phyloP scores from a whole-genome alignment of 1,140 invertebrate species.

The Dendroctonus valens region DNA sequence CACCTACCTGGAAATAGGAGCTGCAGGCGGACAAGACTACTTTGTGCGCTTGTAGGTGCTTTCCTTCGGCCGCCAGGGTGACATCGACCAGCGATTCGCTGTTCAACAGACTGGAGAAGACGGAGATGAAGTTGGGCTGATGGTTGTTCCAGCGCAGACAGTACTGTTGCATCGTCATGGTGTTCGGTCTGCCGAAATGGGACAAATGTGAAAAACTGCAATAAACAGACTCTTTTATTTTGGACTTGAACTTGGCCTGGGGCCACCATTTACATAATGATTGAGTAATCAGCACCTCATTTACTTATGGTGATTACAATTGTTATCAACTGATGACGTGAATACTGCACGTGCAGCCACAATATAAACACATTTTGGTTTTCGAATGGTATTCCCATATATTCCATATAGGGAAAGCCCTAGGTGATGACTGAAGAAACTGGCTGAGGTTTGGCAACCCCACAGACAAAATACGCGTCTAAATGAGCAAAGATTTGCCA shows the following conservation, averaged over 20 bases:
- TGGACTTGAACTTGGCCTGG: not conserved
- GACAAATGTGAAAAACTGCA: not conserved
- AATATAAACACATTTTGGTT: no score
- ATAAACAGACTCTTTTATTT: not conserved
- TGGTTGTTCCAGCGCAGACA: constrained; percentile 88
- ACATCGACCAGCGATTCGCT: constrained; percentile 84
- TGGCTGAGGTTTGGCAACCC: no score
- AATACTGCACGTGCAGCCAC: not conserved
- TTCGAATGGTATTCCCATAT: no score
- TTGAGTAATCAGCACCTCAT: not conserved
- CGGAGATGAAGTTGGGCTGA: constrained; percentile 83
- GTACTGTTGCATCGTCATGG: constrained; percentile 81
- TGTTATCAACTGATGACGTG: not conserved
- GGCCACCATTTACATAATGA: not conserved
- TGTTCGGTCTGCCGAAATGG: constrained; percentile 4
- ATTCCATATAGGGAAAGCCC: no score
- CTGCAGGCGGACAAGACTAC: constrained; percentile 84
- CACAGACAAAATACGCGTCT: no score
- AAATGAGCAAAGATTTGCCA: no score
- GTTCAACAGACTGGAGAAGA: constrained; percentile 75
- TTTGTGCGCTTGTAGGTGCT: constrained; percentile 81
- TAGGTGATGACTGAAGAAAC: no score
- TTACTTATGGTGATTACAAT: not conserved
- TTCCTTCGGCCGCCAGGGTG: constrained; percentile 81
- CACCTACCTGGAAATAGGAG: constrained; percentile 76